phyloP scores from a whole-genome alignment of 2,113 vertebrate species.

The Gambusia holbrooki region DNA sequence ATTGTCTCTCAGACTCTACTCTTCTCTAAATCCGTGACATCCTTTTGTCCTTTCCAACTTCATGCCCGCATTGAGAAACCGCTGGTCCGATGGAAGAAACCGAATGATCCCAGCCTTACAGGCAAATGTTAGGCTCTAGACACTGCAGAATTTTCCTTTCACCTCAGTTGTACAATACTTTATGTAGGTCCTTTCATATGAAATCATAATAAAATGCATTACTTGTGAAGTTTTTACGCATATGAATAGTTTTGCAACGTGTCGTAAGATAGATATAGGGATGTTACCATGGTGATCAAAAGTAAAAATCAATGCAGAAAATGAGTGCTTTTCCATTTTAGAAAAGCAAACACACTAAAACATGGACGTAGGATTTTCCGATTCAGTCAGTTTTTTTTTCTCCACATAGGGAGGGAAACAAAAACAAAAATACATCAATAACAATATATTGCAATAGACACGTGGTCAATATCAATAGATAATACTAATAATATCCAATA shows the following conservation, averaged over 20 bases:
- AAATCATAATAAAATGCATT: neutral
- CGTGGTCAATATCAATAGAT: too few relatives aligned
- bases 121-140: too few relatives aligned
- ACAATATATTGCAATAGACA: too few relatives aligned
- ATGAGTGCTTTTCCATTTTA: neutral
- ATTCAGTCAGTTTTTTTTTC: too few relatives aligned
- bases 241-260: neutral
- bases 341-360: too few relatives aligned
- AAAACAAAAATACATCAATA: too few relatives aligned
- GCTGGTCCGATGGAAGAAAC: neutral
- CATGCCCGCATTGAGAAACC: conserved; percentile 12
- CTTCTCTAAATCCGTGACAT: conserved; percentile 31
- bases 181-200: neutral
- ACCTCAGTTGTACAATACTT: neutral
- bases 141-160: too few relatives aligned
- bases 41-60: conserved; percentile 34
- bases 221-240: neutral
- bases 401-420: too few relatives aligned
- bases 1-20: conserved; percentile 33
- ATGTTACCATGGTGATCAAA: neutral
- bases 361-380: too few relatives aligned
- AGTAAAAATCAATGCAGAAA: neutral
- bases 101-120: too few relatives aligned
- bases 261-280: neutral
- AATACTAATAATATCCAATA: too few relatives aligned